phyloP scores from a whole-genome alignment of 2,888 invertebrate genomes.

The Augochlorella aurata region DNA sequence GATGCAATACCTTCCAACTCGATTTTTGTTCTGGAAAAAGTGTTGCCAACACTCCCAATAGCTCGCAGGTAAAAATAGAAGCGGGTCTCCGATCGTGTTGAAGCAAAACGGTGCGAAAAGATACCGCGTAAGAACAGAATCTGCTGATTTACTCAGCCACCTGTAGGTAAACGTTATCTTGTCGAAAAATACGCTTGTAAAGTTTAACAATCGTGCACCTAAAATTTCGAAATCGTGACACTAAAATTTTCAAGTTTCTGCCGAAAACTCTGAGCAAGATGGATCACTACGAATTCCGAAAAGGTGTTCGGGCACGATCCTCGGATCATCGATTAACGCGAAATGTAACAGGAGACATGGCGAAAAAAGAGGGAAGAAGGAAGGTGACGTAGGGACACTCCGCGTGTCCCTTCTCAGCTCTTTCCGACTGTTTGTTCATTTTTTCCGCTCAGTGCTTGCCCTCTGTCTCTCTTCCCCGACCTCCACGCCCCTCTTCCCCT shows the following conservation, averaged over 20 bases:
- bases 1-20: too few relatives aligned
- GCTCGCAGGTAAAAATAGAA: too few relatives aligned
- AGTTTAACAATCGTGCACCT: too few relatives aligned
- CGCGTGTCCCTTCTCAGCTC: conserved; percentile 51
- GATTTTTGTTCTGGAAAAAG: too few relatives aligned
- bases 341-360: conserved; percentile 30
- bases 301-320: conserved; percentile 25
- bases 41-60: too few relatives aligned
- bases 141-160: too few relatives aligned
- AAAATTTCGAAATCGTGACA: too few relatives aligned
- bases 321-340: conserved; percentile 48
- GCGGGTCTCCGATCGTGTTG: too few relatives aligned
- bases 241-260: not conserved
- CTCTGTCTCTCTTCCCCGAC: conserved; percentile 59
- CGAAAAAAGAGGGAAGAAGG: not conserved
- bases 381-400: conserved; percentile 27
- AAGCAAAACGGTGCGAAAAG: too few relatives aligned
- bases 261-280: not conserved
- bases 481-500: conserved; percentile 51
- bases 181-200: too few relatives aligned
- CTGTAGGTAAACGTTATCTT: too few relatives aligned
- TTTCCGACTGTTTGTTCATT: conserved; percentile 69
- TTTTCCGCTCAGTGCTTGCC: conserved; percentile 67
- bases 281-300: not conserved
- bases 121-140: too few relatives aligned